Conservation (phyloP, 2,888 invertebrate species). For the Spodoptera exigua region DNA sequence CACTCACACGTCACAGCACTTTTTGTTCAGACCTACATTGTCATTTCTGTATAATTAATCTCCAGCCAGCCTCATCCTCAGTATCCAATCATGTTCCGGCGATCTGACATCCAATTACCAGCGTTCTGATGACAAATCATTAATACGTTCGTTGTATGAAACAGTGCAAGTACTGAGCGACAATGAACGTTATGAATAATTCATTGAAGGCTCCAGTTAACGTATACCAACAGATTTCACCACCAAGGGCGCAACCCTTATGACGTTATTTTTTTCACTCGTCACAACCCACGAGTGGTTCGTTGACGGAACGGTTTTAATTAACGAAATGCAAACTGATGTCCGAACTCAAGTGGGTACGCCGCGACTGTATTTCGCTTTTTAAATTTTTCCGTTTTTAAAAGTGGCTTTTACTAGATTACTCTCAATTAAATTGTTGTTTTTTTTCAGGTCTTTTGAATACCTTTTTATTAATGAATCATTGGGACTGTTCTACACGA, state of each 20-base stretch:
- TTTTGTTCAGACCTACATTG: conserved; percentile 26
- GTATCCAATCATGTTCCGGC: conserved; percentile 43
- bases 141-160: conserved; percentile 47
- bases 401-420: conserved; percentile 43
- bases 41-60: conserved; percentile 35
- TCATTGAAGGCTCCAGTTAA: conserved; percentile 68
- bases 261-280: conserved; percentile 50
- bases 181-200: conserved; percentile 70
- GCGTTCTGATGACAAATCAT: conserved; percentile 57
- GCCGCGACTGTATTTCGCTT: conserved; percentile 45
- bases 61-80: conserved; percentile 34
- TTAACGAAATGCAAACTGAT: conserved; percentile 57
- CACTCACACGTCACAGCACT: neutral
- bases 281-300: conserved; percentile 51
- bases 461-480: too few species aligned
- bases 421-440: conserved; percentile 5
- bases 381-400: conserved; percentile 21
- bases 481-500: neutral
- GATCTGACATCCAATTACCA: conserved; percentile 57
- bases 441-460: neutral
- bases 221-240: conserved; percentile 67
- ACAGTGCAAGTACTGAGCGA: conserved; percentile 59
- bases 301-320: conserved; percentile 55
- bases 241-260: conserved; percentile 67
- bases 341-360: conserved; percentile 50